These are phyloP conservation scores for Drosophila novamexicana DNA, from an alignment of 1,140 invertebrate genomes.

Conservation along the genomic window DNA sequence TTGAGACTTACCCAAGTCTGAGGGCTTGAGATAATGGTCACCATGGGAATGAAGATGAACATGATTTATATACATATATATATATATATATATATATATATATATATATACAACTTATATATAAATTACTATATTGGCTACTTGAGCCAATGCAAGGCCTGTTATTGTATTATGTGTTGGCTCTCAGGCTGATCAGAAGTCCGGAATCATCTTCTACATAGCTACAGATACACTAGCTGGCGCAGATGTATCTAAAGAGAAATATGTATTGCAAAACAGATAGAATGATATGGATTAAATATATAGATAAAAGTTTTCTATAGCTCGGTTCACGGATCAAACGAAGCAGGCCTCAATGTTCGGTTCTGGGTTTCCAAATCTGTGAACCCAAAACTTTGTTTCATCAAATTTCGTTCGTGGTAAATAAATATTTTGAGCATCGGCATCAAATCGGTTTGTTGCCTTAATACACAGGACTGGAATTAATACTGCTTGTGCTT, in stretches of 20 bases:
- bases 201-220: constrained; percentile 7
- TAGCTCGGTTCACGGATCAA: too few relatives aligned
- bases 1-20: constrained; percentile 4
- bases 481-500: constrained; percentile 18
- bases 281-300: too few relatives aligned
- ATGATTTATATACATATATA: neutral
- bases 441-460: too few relatives aligned
- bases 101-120: constrained; percentile 5
- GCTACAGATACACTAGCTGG: neutral
- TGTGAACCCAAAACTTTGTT: too few relatives aligned
- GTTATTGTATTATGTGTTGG: constrained; percentile 23
- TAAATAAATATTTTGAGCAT: too few relatives aligned
- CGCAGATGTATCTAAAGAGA: too few relatives aligned
- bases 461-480: too few relatives aligned
- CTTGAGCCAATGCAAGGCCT: constrained; percentile 35
- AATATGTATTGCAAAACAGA: too few relatives aligned
- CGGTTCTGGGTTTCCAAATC: too few relatives aligned
- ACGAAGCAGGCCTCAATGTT: too few relatives aligned
- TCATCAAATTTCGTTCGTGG: too few relatives aligned
- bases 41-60: constrained; percentile 3
- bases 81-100: constrained; percentile 3
- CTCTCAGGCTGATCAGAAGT: constrained; percentile 11
- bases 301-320: too few relatives aligned
- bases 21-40: constrained; percentile 12
- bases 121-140: constrained; percentile 27